Conservation (phyloP, 2,113 vertebrate species). For the Propithecus coquereli region DNA sequence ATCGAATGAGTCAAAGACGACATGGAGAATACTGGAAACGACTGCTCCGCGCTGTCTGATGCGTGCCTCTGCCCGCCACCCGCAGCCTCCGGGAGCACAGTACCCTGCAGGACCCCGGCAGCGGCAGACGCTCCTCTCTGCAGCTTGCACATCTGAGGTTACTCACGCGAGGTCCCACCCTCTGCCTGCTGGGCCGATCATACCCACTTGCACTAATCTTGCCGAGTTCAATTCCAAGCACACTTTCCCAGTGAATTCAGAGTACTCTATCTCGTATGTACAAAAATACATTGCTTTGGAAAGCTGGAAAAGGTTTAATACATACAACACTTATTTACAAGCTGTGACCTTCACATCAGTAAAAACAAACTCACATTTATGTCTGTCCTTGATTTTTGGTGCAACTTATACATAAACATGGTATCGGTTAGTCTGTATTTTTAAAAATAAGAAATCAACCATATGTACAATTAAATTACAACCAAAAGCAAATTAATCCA, state of each 20-base stretch:
- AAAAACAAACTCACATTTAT: conserved; percentile 74
- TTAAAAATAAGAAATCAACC: conserved; percentile 84
- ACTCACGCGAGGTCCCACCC: neutral
- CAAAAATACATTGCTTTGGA: conserved; percentile 77
- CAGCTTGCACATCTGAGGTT: neutral
- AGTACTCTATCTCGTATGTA: conserved; percentile 62
- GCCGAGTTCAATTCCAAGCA: neutral
- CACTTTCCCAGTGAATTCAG: conserved; percentile 32
- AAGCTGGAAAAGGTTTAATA: conserved; percentile 72
- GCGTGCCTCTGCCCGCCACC: conserved; percentile 2
- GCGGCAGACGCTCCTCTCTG: neutral
- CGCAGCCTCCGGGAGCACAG: neutral
- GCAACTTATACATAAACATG: conserved; percentile 80
- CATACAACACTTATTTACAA: conserved; percentile 74
- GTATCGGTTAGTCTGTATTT: conserved; percentile 76
- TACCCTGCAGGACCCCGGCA: neutral
- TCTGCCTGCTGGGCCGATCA: neutral
- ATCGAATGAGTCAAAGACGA: neutral
- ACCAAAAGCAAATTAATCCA: conserved; percentile 74
- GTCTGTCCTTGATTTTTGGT: conserved; percentile 77
- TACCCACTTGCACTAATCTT: neutral
- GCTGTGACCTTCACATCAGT: conserved; percentile 69
- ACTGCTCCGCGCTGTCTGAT: neutral
- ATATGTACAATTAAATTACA: conserved; percentile 88
- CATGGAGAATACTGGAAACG: neutral